Conservation (phyloP, 2,888 invertebrate species). For the Physocephala rufipes region DNA sequence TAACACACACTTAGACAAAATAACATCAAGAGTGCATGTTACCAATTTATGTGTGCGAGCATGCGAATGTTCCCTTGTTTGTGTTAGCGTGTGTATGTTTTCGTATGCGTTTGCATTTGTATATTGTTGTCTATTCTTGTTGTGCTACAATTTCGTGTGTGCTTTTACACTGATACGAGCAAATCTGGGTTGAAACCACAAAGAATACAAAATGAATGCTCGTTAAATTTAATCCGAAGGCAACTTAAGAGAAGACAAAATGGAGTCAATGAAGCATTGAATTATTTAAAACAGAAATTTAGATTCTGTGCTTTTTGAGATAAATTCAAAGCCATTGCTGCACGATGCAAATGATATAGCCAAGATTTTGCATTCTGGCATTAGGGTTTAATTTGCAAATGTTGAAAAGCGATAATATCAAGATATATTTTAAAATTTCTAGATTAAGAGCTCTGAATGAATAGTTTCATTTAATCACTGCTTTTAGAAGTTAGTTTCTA, state of each 20-base stretch:
- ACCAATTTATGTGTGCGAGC: not conserved
- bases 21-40: constrained; percentile 1
- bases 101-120: not conserved
- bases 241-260: not conserved
- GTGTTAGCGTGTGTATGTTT: constrained; percentile 5
- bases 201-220: constrained; percentile 14
- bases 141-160: constrained; percentile 17
- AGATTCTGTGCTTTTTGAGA: constrained; percentile 4
- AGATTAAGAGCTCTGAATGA: not conserved
- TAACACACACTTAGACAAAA: not conserved
- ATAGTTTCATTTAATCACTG: not conserved
- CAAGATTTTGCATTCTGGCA: no score
- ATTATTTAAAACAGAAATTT: constrained; percentile 22
- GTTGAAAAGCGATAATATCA: no score
- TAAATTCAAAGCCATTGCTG: not conserved
- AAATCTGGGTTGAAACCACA: constrained; percentile 24
- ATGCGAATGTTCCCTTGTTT: not conserved
- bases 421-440: no score
- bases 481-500: not conserved
- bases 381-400: no score
- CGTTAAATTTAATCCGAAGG: not conserved
- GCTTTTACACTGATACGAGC: constrained; percentile 30
- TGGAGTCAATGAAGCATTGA: constrained; percentile 7
- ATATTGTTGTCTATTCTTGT: not conserved
- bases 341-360: not conserved